Base-by-base conservation (phyloP, 2,113 vertebrate genomes). In the Mus pahari region DNA sequence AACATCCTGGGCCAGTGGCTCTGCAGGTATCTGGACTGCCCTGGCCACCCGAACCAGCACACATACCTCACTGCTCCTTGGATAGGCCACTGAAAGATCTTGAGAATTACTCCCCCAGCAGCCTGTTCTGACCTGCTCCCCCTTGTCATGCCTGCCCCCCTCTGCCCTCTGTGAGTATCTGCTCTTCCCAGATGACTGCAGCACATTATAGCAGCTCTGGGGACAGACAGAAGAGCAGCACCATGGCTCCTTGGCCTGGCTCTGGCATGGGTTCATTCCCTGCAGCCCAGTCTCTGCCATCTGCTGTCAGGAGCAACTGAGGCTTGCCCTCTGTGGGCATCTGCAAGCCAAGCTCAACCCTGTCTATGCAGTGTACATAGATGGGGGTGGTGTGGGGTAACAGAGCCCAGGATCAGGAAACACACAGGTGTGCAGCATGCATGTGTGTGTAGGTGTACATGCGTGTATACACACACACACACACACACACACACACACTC, bases 11-110 rank as follows among this genome's bases (percentile, higher is more conserved):
- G n/a, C 79, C 36, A 60, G 24, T 5, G 8, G 48, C 36, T 75
- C 70, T 55, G n/a, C 53, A 50, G 50, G 31, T 31, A 0, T 83
- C 33, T 5, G 3, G 42, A 7, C 45, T 48, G 13, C 73, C 19
- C 7, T 39, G 45, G 8, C 17, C 9, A 4, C 45, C 48, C 4
- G 4, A 33, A 45, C 13, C 53, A 42, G 70, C 22, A 60, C 22
- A 24, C 20, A 7, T 55, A 53, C 6, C 8, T 8, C 33, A 4
- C 42, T 20, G 45, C 45, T 50, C 10, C 17, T 14, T 6, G 39
- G 45, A 7, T 10, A 28, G 24, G 19, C 19, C 6, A 1, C 2
- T 0, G 2, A 58, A 2, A 0, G 1, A 19, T 22, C 36, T 14
- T 42, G 0, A 0, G 31, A 5, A 3, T 24, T 28, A 33, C 48